Conservation (phyloP, 2,113 vertebrate genomes). For the Megaceryle torquata region DNA sequence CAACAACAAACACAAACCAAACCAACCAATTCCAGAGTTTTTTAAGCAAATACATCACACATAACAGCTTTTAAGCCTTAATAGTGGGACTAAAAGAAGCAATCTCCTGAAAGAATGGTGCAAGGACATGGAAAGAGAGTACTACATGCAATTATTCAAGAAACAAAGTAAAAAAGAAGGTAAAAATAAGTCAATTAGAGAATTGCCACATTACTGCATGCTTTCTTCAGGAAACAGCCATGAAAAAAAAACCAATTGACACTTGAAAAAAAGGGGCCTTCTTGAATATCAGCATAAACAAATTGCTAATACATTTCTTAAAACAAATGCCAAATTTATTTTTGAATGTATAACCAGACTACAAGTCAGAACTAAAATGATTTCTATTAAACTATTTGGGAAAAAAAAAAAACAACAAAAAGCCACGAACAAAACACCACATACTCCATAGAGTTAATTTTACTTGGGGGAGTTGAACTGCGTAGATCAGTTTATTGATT, state of each 20-base stretch:
- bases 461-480: not conserved
- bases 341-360: not conserved
- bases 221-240: not conserved
- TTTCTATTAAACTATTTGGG: not conserved
- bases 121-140: not conserved
- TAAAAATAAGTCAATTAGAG: too few species aligned
- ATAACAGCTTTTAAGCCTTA: not conserved
- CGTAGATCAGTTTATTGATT: not conserved
- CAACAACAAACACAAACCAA: not conserved
- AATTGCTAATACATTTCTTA: not conserved
- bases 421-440: not conserved
- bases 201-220: not conserved
- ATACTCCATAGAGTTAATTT: not conserved
- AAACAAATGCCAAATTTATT: not conserved
- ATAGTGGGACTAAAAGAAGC: not conserved
- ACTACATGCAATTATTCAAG: not conserved
- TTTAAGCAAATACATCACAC: not conserved
- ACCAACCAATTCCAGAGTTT: too few species aligned
- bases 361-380: not conserved
- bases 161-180: not conserved
- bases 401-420: not conserved
- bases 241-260: not conserved
- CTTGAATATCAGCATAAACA: not conserved
- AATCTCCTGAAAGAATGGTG: not conserved
- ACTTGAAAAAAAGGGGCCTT: not conserved